These are phyloP conservation scores for Limnephilus marmoratus DNA, from an alignment of 2,888 invertebrate species.

Conservation along the genomic window DNA sequence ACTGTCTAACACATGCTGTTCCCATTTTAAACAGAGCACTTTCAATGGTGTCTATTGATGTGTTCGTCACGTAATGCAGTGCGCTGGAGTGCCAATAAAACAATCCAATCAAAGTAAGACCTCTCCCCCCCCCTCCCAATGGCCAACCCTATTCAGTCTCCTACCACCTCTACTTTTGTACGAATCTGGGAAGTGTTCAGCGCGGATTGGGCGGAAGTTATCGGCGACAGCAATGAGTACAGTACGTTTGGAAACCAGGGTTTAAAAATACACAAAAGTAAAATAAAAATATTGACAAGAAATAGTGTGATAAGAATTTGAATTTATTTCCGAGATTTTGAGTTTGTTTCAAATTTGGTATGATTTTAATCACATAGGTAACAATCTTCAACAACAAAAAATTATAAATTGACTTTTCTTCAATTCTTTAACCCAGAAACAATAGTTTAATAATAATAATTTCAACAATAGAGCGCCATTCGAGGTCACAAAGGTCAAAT, in stretches of 20 bases:
- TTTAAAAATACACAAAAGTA: background rate
- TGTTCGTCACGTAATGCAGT: constrained; percentile 33
- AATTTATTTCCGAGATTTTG: too few species aligned
- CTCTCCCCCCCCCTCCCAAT: background rate
- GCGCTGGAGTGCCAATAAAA: constrained; percentile 30
- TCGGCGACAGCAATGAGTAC: background rate
- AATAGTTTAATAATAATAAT: too few species aligned
- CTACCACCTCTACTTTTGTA: background rate
- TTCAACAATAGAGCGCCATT: background rate
- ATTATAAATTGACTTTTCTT: background rate
- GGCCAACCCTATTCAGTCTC: background rate
- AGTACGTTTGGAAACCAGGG: background rate
- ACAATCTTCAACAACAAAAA: too few species aligned
- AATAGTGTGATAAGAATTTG: too few species aligned
- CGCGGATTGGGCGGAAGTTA: background rate
- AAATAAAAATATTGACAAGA: background rate
- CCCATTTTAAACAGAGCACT: background rate
- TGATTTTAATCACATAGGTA: too few species aligned
- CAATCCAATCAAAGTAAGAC: constrained; percentile 36
- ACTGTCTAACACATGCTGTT: background rate
- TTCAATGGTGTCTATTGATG: background rate
- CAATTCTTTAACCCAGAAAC: background rate
- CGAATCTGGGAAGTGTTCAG: background rate
- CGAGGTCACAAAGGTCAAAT: background rate
- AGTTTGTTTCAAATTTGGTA: too few species aligned